Conservation (phyloP, 35 echinoderm and acorn worm species). For the Anneissia japonica region DNA sequence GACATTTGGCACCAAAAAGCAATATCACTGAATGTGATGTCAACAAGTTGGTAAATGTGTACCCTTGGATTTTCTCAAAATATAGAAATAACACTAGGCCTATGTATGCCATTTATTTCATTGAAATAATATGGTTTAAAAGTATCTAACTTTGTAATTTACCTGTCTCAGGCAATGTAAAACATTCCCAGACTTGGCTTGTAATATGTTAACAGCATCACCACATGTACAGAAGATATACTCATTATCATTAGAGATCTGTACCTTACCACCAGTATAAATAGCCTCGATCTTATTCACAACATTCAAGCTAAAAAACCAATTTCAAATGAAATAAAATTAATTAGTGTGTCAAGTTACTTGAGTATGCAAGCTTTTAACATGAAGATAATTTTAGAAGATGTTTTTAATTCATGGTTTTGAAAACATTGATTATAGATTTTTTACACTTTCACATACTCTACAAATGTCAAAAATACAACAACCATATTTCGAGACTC, state of each 20-base stretch:
- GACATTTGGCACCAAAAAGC: no score
- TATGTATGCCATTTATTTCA: no score
- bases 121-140: not conserved
- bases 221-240: slow-evolving; percentile 77
- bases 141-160: not conserved
- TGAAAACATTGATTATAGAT: slow-evolving; percentile 1
- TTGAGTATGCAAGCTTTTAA: not conserved
- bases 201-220: slow-evolving; percentile 58
- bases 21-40: no score
- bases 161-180: slow-evolving; percentile 71
- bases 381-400: not conserved
- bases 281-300: slow-evolving; percentile 67
- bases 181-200: slow-evolving; percentile 55
- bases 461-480: not conserved
- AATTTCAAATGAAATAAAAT: not conserved
- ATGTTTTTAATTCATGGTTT: not conserved
- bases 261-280: slow-evolving; percentile 85
- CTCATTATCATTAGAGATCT: slow-evolving; percentile 50
- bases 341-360: not conserved
- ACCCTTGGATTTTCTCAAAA: no score
- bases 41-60: no score
- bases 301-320: slow-evolving; percentile 63
- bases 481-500: no score
- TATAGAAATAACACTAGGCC: no score
- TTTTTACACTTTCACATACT: not conserved